Evolutionary conservation across 1,140 invertebrate species (phyloP), one percentile per base, ranked within the genome.

Genomic region (Calliphora vicina): DNA sequence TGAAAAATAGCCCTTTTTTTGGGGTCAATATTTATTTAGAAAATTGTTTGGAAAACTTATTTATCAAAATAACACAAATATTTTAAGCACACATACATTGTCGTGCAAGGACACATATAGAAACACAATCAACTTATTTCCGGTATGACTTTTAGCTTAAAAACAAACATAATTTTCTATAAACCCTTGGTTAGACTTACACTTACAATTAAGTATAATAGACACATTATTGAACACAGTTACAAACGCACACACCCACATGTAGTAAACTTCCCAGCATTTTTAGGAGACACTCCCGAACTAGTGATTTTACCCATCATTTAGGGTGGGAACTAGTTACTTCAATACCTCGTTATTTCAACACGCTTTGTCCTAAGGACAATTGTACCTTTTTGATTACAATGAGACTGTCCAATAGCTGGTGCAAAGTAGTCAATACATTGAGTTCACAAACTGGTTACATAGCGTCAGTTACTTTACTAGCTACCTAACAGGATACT

Each of bases 81-180:
- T 20, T 12, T 67, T 67, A 67, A 23, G n/a, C n/a, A 67, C 10
- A 23, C 20, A 67, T 6, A 67, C n/a, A 23, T 25, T 6, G 15
- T 17, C n/a, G 15, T 17, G 42, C 12, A 42, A 20, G 27, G 10
- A 78, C 73, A n/a, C 35, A 26, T 27, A 42, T 76, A 42, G 15
- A 57, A 57, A 9, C 35, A 43, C n/a, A 76, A 35, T 35, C 73
- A 76, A 76, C 73, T 76, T 43, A 76, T 78, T 25, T 78, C 74
- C 74, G 74, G n/a, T 43, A 78, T 78, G 74, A 78, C 74, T 78
- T 78, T 78, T 78, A 78, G 74, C 74, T 78, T 78, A 78, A 78
- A 78, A 78, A 43, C 74, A 78, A 78, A 78, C 74, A 78, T 45
- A 43, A 78, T 78, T 78, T 78, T 78, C 35, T 45, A 20, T 23